A percentile compares a stretch with the other conserved stretches of the same genome.
Conservation (phyloP, 2,797 vertebrate genomes). For the Carcharodon carcharias region DNA sequence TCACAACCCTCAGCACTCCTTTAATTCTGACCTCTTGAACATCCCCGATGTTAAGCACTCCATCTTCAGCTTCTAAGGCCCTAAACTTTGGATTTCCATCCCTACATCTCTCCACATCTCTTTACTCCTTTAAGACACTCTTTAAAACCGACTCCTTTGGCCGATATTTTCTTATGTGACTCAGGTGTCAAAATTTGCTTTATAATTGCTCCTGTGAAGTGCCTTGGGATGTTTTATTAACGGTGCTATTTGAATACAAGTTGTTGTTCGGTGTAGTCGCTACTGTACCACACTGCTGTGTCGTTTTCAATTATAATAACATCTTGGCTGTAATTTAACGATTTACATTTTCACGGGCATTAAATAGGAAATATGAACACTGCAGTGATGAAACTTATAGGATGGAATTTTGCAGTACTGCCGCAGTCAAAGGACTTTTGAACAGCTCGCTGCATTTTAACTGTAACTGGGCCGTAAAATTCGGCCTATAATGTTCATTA, state of each 20-base stretch:
- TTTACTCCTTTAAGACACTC: background rate
- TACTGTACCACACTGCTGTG: background rate
- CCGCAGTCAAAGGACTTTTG: too few relatives aligned
- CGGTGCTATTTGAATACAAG: background rate
- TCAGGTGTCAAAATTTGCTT: background rate
- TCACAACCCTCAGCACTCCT: background rate
- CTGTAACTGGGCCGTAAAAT: too few relatives aligned
- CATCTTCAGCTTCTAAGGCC: background rate
- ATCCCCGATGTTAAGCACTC: background rate
- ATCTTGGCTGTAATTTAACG: background rate
- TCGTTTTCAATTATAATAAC: background rate
- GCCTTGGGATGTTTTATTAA: background rate
- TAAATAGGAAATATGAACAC: background rate
- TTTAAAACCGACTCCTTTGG: background rate
- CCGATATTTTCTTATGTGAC: background rate
- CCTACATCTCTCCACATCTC: background rate
- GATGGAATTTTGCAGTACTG: too few relatives aligned
- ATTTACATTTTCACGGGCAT: background rate
- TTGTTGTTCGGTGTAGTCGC: background rate
- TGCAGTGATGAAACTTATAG: background rate
- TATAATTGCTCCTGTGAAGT: background rate
- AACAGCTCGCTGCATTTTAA: too few relatives aligned
- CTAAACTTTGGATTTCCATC: background rate
- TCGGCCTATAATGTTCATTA: background rate
- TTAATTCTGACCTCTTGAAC: background rate